phyloP scores from a whole-genome alignment of 1,140 invertebrate genomes.

The Brachionus sp. region DNA sequence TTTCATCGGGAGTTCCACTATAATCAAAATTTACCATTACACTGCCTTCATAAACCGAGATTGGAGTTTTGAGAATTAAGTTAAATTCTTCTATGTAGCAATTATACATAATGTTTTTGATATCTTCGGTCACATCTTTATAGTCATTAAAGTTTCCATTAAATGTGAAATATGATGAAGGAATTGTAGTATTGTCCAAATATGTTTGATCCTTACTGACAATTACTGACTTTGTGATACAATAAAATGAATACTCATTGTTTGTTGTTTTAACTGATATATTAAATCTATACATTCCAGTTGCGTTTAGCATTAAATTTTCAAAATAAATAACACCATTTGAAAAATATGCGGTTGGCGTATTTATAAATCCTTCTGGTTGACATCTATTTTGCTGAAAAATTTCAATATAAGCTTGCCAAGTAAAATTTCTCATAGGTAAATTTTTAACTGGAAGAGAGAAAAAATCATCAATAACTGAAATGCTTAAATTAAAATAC shows the following conservation, averaged over 20 bases:
- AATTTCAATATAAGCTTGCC: not conserved
- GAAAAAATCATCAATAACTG: not conserved
- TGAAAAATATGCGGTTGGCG: not conserved
- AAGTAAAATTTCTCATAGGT: not conserved
- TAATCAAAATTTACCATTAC: conserved; percentile 2
- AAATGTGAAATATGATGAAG: not conserved
- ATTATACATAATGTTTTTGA: not conserved
- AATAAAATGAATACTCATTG: conserved; percentile 10
- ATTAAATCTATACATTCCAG: conserved; percentile 1
- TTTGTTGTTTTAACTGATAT: not conserved
- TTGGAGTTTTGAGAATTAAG: not conserved
- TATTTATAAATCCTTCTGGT: not conserved
- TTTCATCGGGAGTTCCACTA: not conserved
- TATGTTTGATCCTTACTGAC: not conserved
- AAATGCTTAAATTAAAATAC: not conserved
- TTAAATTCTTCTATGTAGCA: not conserved
- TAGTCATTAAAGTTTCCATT: not conserved
- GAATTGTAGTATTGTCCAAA: not conserved
- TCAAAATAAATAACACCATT: not conserved
- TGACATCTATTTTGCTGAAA: not conserved
- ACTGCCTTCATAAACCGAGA: not conserved
- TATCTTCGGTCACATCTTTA: not conserved
- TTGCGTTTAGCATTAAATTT: not conserved
- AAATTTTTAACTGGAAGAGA: not conserved
- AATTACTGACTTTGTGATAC: not conserved